phyloP scores from a whole-genome alignment of 2,888 invertebrate genomes.

The Hirtodrosophila alboralis region DNA sequence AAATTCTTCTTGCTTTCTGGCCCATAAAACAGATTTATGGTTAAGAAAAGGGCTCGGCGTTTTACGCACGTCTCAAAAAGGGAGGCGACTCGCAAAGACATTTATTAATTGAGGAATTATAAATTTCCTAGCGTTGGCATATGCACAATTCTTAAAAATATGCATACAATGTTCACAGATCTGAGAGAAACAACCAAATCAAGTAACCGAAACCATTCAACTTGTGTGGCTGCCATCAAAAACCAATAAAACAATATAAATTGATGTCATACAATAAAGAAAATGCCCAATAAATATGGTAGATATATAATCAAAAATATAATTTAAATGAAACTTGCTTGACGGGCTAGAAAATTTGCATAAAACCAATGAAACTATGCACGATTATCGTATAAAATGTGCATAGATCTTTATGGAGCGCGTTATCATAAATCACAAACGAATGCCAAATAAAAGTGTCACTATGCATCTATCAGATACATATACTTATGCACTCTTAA shows the following conservation, averaged over 20 bases:
- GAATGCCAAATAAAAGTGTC: constrained; percentile 72
- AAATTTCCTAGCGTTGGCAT: constrained; percentile 42
- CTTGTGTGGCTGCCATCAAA: constrained; percentile 67
- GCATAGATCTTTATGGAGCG: constrained; percentile 63
- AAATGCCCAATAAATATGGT: constrained; percentile 64
- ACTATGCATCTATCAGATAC: constrained; percentile 55
- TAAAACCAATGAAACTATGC: constrained; percentile 64
- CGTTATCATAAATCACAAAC: constrained; percentile 75
- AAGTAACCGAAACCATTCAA: constrained; percentile 56
- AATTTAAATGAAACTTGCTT: constrained; percentile 30
- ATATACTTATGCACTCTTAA: constrained; percentile 27
- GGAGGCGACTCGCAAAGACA: constrained; percentile 45
- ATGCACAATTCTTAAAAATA: constrained; percentile 36
- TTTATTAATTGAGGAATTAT: constrained; percentile 78
- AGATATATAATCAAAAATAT: constrained; percentile 18
- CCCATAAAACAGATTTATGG: constrained; percentile 73
- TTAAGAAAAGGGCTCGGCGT: constrained; percentile 64
- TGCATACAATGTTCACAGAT: constrained; percentile 43
- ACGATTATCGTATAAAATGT: constrained; percentile 42
- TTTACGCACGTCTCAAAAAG: constrained; percentile 33
- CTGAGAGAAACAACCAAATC: constrained; percentile 35
- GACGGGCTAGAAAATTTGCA: constrained; percentile 62
- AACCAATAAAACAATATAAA: constrained; percentile 69
- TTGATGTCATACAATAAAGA: constrained; percentile 48
- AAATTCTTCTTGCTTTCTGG: constrained; percentile 54